Evolutionary conservation across 2,888 invertebrate genomes (phyloP).

Genomic region (Xestoiulus laeticollis): DNA sequence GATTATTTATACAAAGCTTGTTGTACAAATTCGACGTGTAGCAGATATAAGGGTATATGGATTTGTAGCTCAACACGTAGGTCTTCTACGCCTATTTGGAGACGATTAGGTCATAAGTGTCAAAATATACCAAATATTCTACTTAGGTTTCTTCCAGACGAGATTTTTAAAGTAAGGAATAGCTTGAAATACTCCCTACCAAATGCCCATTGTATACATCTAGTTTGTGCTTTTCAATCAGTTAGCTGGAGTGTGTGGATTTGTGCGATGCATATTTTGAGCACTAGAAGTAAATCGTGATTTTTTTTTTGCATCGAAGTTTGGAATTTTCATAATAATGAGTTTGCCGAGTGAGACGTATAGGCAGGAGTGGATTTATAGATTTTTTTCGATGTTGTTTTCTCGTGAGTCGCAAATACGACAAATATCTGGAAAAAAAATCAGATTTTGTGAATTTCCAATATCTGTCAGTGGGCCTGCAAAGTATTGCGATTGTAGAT

Average conservation of each 20-base stretch:
- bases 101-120: neutral
- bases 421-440: constrained; percentile 32
- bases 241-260: neutral
- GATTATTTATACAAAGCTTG: too few species aligned
- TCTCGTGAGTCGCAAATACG: constrained; percentile 7
- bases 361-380: constrained; percentile 16
- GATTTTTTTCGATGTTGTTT: constrained; percentile 36
- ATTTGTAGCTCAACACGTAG: too few species aligned
- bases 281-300: constrained; percentile 20
- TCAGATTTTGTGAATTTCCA: constrained; percentile 36
- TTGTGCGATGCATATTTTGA: constrained; percentile 11
- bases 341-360: neutral
- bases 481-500: constrained; percentile 1
- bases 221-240: constrained; percentile 31
- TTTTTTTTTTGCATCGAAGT: constrained; percentile 15
- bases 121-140: neutral
- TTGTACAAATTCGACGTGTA: neutral
- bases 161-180: neutral
- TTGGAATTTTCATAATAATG: constrained; percentile 41
- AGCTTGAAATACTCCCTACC: neutral
- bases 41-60: neutral
- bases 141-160: neutral
- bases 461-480: constrained; percentile 15
- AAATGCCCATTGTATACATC: neutral
- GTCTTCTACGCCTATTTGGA: neutral